Percentiles rank a stretch among this genome's conserved stretches.
These are phyloP conservation scores for Nycticryphes semicollaris DNA, from an alignment of 2,113 vertebrate genomes.

Conservation along the genomic window DNA sequence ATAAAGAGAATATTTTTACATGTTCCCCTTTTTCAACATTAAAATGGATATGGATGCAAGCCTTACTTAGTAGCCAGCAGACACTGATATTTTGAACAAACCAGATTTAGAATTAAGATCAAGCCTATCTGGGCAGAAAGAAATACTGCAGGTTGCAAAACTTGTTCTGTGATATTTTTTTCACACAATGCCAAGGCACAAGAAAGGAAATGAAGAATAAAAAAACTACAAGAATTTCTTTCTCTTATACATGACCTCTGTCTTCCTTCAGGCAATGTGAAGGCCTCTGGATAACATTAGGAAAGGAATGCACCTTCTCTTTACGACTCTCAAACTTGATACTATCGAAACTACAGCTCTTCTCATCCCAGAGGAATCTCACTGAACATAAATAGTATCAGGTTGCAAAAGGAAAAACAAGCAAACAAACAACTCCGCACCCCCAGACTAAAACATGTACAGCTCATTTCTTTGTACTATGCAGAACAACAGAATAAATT, in stretches of 20 bases:
- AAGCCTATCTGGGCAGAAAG: neutral
- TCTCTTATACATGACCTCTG: neutral
- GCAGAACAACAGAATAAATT: neutral
- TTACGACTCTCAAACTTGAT: neutral
- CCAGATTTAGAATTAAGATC: neutral
- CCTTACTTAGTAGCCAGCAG: neutral
- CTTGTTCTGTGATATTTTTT: neutral
- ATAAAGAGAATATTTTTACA: neutral
- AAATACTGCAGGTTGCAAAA: neutral
- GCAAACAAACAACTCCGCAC: neutral
- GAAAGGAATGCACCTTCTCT: neutral
- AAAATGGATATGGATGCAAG: neutral
- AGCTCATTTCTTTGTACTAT: neutral
- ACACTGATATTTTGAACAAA: neutral
- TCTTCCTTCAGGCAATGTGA: neutral
- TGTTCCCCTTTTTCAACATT: neutral
- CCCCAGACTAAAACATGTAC: neutral
- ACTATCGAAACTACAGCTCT: neutral
- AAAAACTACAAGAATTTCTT: neutral
- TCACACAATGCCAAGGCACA: neutral
- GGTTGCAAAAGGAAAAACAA: neutral
- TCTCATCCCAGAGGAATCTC: neutral
- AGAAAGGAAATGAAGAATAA: neutral
- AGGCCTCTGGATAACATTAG: neutral
- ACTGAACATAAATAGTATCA: neutral